Evolutionary conservation across 2,113 vertebrate species (phyloP), one percentile per base, ranked within the genome.

Genomic region (Saguinus imperator): DNA sequence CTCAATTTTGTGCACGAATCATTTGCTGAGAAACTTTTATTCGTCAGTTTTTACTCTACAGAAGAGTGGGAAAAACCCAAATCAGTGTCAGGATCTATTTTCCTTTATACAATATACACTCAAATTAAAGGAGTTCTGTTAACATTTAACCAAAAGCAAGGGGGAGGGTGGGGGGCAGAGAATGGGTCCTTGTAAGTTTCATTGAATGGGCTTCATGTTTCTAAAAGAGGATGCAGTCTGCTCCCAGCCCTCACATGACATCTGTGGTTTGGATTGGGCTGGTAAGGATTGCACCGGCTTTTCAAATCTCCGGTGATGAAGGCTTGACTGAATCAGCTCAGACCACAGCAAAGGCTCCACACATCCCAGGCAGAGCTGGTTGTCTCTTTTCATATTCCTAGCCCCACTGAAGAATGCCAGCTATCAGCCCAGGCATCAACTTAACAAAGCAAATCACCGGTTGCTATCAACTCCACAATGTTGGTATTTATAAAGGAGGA

Each of bases 301-400:
- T 27, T 92, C 83, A 83, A 87, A 29, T 73, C n/a, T 91, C 11
- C 43, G 18, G 88, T 2, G 27, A 66, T 5, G 75, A 92, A 94
- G 82, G 97, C n/a, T 3, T 72, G 87, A 96, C 64, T 66, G 48
- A 89, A 83, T 95, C 43, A 68, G 79, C 89, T 27, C 88, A 35
- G 35, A 70, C 25, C 12, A 1, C 52, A 86, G 75, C 45, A 35
- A 55, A 21, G 20, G 11, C 68, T 13, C 29, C 0, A 1, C 0
- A 8, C 11, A 1, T 21, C 89, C 58, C 6, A 29, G 20, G 27
- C 66, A 40, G 50, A 40, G 21, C 45, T 10, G 77, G 11, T 0
- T 87, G 68, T 66, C 85, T 43, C 27, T 35, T 12, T 23, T 16
- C 23, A 13, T 55, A 29, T 27, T 52, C 72, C 3, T 1, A 55